These are phyloP conservation scores for Epirrita christyi DNA, from an alignment of 2,888 invertebrate genomes.

Conservation along the genomic window DNA sequence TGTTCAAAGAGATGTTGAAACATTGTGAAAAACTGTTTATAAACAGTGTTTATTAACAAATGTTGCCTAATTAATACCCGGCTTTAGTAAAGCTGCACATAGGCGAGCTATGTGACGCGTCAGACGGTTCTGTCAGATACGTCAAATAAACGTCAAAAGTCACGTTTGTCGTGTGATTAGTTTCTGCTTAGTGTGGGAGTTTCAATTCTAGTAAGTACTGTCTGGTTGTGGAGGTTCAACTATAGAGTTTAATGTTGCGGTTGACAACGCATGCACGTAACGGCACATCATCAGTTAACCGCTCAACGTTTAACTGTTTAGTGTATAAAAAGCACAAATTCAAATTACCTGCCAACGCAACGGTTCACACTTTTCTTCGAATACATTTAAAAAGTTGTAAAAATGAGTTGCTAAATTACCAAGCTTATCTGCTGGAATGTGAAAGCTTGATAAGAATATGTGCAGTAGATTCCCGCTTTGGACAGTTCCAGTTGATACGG, in stretches of 20 bases:
- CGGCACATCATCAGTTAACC: conserved; percentile 64
- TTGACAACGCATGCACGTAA: conserved; percentile 72
- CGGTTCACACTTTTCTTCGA: conserved; percentile 32
- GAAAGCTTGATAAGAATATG: conserved; percentile 8
- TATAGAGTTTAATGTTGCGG: conserved; percentile 61
- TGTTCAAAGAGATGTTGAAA: no score
- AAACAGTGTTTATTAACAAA: no score
- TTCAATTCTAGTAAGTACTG: neutral
- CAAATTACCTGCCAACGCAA: conserved; percentile 37
- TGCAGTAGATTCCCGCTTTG: no score
- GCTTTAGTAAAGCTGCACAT: no score
- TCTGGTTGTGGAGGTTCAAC: conserved; percentile 21
- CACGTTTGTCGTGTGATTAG: neutral
- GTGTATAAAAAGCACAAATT: conserved; percentile 47
- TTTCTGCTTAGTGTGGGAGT: neutral
- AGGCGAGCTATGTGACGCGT: no score
- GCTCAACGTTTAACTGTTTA: conserved; percentile 62
- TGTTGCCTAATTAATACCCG: no score
- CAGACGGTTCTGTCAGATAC: no score
- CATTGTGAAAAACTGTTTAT: no score
- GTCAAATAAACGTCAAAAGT: neutral
- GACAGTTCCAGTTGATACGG: no score
- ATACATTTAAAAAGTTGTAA: conserved; percentile 34
- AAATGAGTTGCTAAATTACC: conserved; percentile 22
- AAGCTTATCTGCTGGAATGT: conserved; percentile 14